phyloP scores from a whole-genome alignment of 1,140 invertebrate species.

The Pseudoatta argentina region DNA sequence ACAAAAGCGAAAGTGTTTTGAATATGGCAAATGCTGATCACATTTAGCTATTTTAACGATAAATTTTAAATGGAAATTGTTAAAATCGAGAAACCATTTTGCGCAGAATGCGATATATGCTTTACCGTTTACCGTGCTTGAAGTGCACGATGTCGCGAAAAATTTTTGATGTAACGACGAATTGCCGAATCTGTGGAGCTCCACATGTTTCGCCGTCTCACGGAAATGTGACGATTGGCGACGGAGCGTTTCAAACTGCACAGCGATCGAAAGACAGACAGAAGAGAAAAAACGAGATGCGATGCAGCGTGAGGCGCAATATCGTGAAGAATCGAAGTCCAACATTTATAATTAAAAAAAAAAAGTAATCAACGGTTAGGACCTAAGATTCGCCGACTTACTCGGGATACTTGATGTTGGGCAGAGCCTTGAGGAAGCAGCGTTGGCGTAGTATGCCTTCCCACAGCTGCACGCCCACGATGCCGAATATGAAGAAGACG shows the following conservation, averaged over 20 bases:
- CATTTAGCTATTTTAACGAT: not conserved
- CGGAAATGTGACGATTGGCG: not conserved
- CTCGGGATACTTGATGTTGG: conserved; percentile 91
- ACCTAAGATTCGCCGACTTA: conserved; percentile 86
- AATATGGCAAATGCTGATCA: not conserved
- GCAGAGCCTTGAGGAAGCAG: conserved; percentile 93
- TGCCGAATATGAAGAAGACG: conserved; percentile 99
- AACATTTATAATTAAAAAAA: conserved; percentile 25
- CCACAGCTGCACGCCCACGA: conserved; percentile 99
- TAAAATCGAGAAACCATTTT: not conserved
- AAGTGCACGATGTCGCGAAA: not conserved
- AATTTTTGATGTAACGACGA: not conserved
- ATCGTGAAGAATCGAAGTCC: conserved; percentile 41
- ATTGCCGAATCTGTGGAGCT: not conserved
- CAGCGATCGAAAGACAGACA: conserved; percentile 37
- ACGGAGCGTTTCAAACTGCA: conserved; percentile 23
- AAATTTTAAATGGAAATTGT: conserved; percentile 1
- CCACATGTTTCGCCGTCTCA: not conserved
- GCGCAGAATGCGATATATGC: not conserved
- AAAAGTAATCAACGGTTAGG: not conserved
- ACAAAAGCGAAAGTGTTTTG: conserved; percentile 7
- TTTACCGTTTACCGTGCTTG: not conserved
- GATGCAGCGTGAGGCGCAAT: conserved; percentile 60
- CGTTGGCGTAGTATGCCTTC: conserved; percentile 97
- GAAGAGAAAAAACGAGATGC: conserved; percentile 38